Evolutionary conservation across 2,113 vertebrate species (phyloP).

Genomic region (Albula goreensis): DNA sequence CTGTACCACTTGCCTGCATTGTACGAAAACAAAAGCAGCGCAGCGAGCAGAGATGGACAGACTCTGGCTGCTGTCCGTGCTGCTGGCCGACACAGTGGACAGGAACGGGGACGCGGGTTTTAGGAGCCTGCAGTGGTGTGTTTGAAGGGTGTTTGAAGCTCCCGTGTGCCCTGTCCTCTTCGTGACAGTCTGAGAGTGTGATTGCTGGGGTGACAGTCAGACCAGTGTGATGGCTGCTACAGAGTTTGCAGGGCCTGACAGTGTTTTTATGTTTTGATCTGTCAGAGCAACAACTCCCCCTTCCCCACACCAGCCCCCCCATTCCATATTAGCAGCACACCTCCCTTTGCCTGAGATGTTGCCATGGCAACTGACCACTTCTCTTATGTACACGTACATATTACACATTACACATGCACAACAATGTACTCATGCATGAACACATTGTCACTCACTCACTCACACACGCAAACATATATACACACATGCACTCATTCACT

Average conservation of each 20-base stretch:
- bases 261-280: constrained; percentile 57
- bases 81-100: background rate
- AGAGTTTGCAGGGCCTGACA: constrained; percentile 25
- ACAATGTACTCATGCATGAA: constrained; percentile 22
- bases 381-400: constrained; percentile 45
- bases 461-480: background rate
- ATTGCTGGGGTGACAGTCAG: background rate
- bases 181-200: background rate
- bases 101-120: background rate
- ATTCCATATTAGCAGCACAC: constrained; percentile 26
- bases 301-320: constrained; percentile 44
- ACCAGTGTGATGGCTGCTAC: background rate
- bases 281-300: constrained; percentile 49
- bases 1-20: background rate
- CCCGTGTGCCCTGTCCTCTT: background rate
- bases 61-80: background rate
- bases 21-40: background rate
- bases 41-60: background rate
- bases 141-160: background rate
- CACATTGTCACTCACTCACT: background rate
- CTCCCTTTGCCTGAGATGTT: constrained; percentile 61
- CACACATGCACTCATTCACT: too few relatives aligned
- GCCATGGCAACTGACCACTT: constrained; percentile 68
- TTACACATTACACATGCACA: constrained; percentile 33
- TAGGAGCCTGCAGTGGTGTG: background rate